phyloP scores from a whole-genome alignment of 2,797 vertebrate genomes.

The Malurus splendens region DNA sequence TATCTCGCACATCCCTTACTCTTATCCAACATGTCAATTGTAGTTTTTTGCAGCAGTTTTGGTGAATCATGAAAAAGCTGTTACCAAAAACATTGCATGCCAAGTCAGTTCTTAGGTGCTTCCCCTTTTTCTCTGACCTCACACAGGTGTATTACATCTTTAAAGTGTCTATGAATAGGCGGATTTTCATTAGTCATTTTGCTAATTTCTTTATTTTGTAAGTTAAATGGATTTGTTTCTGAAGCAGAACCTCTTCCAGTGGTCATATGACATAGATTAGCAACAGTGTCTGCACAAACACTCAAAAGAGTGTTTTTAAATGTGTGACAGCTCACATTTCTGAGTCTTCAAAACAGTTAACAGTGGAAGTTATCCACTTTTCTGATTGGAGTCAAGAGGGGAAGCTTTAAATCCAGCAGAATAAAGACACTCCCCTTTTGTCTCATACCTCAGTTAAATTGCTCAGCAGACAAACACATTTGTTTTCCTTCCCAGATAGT shows the following conservation, averaged over 20 bases:
- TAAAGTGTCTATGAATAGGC: background rate
- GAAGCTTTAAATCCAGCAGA: background rate
- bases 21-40: background rate
- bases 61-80: background rate
- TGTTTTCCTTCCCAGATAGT: background rate
- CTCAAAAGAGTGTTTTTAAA: accelerated
- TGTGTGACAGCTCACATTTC: background rate
- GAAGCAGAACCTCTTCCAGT: background rate
- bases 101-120: background rate
- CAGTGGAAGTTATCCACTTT: background rate
- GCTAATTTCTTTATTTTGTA: background rate
- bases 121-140: background rate
- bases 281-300: background rate
- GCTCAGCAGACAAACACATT: background rate
- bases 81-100: background rate
- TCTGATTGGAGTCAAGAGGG: background rate
- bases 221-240: background rate
- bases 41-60: background rate
- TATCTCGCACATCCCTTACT: background rate
- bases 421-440: background rate
- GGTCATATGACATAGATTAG: background rate
- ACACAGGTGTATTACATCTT: background rate
- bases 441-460: background rate
- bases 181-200: background rate
- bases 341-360: background rate